A percentile compares a stretch with the other conserved stretches of the same genome.
These are phyloP conservation scores for Fregetta grallaria DNA, from an alignment of 2,113 vertebrate species.

Conservation along the genomic window DNA sequence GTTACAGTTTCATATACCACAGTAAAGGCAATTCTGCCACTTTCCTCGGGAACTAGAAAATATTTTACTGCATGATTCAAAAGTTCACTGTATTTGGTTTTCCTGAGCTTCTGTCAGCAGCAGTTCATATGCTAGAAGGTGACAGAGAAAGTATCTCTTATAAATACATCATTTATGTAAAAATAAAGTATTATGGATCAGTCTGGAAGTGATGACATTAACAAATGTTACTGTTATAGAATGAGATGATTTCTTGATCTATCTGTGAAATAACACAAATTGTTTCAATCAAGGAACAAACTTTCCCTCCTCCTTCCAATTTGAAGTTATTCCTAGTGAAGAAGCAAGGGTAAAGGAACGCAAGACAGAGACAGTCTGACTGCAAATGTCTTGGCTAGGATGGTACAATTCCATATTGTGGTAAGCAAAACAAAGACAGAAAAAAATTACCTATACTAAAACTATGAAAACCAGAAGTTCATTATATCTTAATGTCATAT, in stretches of 20 bases:
- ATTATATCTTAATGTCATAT: neutral
- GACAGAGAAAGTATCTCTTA: neutral
- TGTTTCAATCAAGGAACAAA: neutral
- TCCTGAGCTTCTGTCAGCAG: neutral
- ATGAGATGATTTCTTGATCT: neutral
- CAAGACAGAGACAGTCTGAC: neutral
- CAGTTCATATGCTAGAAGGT: neutral
- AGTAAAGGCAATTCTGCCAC: neutral
- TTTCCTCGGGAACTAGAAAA: neutral
- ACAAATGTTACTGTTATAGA: neutral
- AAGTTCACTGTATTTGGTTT: neutral
- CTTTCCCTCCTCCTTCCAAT: neutral
- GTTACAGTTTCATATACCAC: neutral
- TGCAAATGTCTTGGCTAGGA: neutral
- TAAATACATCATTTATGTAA: neutral
- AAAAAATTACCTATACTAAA: neutral
- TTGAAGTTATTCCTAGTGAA: neutral
- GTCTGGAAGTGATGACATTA: neutral
- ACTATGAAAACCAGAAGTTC: neutral
- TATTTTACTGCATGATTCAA: neutral
- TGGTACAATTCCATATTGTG: neutral
- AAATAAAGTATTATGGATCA: neutral
- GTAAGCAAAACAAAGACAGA: neutral
- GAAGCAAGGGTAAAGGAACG: neutral
- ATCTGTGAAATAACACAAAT: neutral